A percentile compares a stretch with the other conserved stretches of the same genome.
Conservation (phyloP, 2,888 invertebrate species). For the Pollenia angustigena region DNA sequence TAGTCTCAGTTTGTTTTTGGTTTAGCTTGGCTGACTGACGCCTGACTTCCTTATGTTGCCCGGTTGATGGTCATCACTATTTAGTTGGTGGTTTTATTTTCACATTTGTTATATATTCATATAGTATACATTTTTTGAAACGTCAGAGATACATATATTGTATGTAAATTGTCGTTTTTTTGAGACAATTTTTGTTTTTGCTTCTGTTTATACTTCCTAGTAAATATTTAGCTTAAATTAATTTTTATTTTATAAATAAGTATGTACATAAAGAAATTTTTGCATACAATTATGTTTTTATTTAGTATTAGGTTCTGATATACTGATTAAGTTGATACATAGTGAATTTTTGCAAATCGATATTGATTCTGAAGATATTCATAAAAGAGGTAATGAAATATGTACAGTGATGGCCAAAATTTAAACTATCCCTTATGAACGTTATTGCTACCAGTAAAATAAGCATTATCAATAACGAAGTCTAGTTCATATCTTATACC, state of each 20-base stretch:
- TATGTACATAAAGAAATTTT: too few relatives aligned
- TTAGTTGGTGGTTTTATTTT: constrained; percentile 30
- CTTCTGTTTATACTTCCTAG: constrained; percentile 47
- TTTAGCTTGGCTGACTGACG: constrained; percentile 13
- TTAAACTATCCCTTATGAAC: too few relatives aligned
- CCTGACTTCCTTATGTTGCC: constrained; percentile 15
- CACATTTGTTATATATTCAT: neutral
- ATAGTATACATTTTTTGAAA: neutral
- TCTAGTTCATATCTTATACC: too few relatives aligned
- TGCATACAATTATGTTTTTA: too few relatives aligned
- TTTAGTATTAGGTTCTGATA: constrained; percentile 8
- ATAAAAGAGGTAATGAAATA: too few relatives aligned
- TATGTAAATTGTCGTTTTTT: neutral
- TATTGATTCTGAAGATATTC: too few relatives aligned
- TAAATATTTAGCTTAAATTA: constrained; percentile 26
- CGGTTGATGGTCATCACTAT: constrained; percentile 29
- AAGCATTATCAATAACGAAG: too few relatives aligned
- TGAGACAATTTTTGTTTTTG: neutral
- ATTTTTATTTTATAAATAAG: neutral
- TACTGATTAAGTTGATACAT: neutral
- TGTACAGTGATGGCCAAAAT: too few relatives aligned
- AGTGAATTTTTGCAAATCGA: too few relatives aligned
- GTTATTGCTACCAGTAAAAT: too few relatives aligned
- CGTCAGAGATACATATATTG: neutral
- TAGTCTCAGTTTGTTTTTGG: constrained; percentile 14